Percentiles rank a stretch among this genome's conserved stretches.
phyloP scores from a whole-genome alignment of 2,888 invertebrate species.

The Agriopis marginaria region DNA sequence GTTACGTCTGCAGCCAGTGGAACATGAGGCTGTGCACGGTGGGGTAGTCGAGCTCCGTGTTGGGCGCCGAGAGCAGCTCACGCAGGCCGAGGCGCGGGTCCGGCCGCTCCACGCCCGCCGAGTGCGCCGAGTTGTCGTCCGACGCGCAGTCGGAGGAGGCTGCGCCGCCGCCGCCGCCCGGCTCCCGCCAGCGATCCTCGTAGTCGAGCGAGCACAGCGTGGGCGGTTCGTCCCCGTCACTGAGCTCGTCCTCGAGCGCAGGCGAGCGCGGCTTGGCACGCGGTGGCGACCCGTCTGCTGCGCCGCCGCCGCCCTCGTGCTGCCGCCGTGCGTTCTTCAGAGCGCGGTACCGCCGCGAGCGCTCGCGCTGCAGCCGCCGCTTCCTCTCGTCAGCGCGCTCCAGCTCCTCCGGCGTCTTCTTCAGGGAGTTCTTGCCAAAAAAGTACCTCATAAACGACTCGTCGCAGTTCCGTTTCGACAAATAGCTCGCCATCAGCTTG shows the following conservation, averaged over 20 bases:
- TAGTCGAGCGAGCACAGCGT: constrained; percentile 76
- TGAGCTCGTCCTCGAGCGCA: constrained; percentile 70
- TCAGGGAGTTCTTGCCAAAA: constrained; percentile 78
- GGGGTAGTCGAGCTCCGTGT: constrained; percentile 80
- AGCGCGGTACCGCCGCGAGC: constrained; percentile 78
- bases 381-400: constrained; percentile 81
- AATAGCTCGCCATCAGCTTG: constrained; percentile 81
- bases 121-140: constrained; percentile 79
- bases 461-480: constrained; percentile 82
- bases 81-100: constrained; percentile 67
- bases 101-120: constrained; percentile 68
- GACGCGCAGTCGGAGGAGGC: constrained; percentile 75
- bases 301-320: constrained; percentile 71
- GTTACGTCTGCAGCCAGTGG: constrained; percentile 85
- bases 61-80: constrained; percentile 77
- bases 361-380: constrained; percentile 75
- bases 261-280: constrained; percentile 64
- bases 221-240: constrained; percentile 79
- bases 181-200: constrained; percentile 75
- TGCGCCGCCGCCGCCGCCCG: constrained; percentile 68
- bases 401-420: constrained; percentile 79
- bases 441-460: constrained; percentile 84
- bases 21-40: constrained; percentile 84
- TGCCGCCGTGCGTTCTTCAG: constrained; percentile 79
- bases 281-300: constrained; percentile 54